Base-by-base conservation (phyloP, 1,140 invertebrate species). In the Coptotermes formosanus region DNA sequence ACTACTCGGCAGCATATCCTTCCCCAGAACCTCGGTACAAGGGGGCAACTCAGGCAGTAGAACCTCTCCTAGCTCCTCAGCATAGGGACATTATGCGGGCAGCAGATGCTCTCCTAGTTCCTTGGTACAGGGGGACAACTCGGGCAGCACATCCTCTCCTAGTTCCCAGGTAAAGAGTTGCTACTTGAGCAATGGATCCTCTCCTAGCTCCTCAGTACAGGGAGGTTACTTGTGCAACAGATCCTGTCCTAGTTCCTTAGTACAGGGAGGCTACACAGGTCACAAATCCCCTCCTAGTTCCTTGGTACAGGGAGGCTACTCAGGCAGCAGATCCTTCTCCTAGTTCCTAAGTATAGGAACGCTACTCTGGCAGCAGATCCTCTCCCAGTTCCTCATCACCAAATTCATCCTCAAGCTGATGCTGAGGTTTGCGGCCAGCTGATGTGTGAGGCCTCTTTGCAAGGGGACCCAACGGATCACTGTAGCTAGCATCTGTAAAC, bases 381-480 rank as follows among this genome's bases (percentile, higher is more conserved):
- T 96, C 95, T 14, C 95, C 95, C 32, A 97, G 91, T 90, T 96
- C 95, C 90, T 96, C 95, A 90, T 96, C 94, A 69, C 92, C 95
- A 91, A 97, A 97, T 87, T 96, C 95, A 86, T 97, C 96, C 85
- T 96, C 95, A 88, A 92, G 90, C 52, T 92, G 89, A 87, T 92
- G 90, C 48, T 92, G 89, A 85, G 92, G 92, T 89, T 93, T 93
- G 64, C 89, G 88, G 55, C 93, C 92, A 52, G 92, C 92, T 59
- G 94, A 95, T 25, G 97, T 98, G 90, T 95, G 95, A 3, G 97
- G 97, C 86, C 97, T 92, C 85, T 93, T 92, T 86, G 95, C 93
- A 52, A 94, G 91, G 1, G 95, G 95, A 25, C 96, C 96, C 75
- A 97, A 89, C 3, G 95, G 95, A 92, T 97, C 96, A 19, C 91